Evolutionary conservation across 2,797 vertebrate species (phyloP).

Genomic region (Coluber constrictor): DNA sequence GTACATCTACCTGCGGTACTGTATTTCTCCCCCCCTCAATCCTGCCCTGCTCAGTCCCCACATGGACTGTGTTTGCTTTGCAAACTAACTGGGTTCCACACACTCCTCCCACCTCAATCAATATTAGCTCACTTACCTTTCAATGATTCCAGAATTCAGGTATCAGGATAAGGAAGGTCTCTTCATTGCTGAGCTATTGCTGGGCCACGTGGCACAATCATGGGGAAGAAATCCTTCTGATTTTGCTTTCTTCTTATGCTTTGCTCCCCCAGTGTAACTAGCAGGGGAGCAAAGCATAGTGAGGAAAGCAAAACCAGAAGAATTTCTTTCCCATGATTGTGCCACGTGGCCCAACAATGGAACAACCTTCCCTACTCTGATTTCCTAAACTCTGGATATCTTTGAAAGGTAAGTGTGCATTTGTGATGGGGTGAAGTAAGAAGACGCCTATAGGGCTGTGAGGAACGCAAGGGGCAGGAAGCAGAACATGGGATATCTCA

Average conservation of each 20-base stretch:
- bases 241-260: background rate
- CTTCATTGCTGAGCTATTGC: background rate
- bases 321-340: background rate
- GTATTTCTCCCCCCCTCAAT: background rate
- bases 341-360: background rate
- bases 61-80: background rate
- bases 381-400: background rate
- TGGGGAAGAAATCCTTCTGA: background rate
- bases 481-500: background rate
- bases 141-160: background rate
- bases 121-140: background rate
- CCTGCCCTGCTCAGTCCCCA: background rate
- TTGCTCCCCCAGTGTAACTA: background rate
- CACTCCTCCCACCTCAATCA: background rate
- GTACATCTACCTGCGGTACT: background rate
- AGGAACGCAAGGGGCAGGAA: background rate
- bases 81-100: background rate
- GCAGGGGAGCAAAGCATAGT: background rate
- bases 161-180: background rate
- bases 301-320: background rate
- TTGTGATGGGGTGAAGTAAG: background rate
- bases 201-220: background rate
- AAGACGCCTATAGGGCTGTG: background rate
- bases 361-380: background rate
- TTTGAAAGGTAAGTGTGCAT: background rate